Evolutionary conservation across 2,797 vertebrate species (phyloP), one percentile per base, ranked within the genome.

Genomic region (Enteromius thamalakanensis): DNA sequence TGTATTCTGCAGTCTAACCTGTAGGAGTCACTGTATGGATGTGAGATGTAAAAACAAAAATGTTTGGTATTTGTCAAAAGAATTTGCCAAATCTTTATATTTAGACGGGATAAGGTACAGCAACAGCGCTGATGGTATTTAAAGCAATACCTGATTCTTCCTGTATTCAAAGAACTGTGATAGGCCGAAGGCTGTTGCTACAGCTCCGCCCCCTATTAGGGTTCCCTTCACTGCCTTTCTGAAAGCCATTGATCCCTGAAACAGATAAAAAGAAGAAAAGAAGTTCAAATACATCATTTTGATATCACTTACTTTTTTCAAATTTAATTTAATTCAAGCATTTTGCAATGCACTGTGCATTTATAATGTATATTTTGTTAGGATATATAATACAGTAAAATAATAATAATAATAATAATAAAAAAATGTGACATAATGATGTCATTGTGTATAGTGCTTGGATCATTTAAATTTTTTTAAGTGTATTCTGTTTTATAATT

Each of bases 111-210:
- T 45, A 11, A 6, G 17, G 4, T 6, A 64, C 32, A 23, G n/a
- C 23, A 45, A 42, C 34, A 47, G 14, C 21, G 47, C 10, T 19
- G 2, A 71, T 23, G 34, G 10, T 47, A n/a, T 40, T 47, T 45
- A 58, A 77, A 79, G 11, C 2, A 90, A 76, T 87, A 96, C 96
- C 94, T 96, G 95, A 67, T 93, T 95, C 89, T 94, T 96, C 93
- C 92, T 96, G 93, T 97, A 96, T 88, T 97, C 94, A 53, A 95
- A 90, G 82, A 98, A 93, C 86, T 97, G 96, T 23, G 97, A 98
- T 72, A 98, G 92, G 90, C 97, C 96, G 67, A 96, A 95, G 40
- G 94, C 91, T 0, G 96, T 89, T 60, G 95, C 96, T 68, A 97
- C 92, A 14, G 95, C 95, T 84, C 97, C 97, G 26, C 96, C 94